Percentiles rank a stretch among this genome's conserved stretches.
phyloP scores from a whole-genome alignment of 2,888 invertebrate species.

The Trisateles emortualis region DNA sequence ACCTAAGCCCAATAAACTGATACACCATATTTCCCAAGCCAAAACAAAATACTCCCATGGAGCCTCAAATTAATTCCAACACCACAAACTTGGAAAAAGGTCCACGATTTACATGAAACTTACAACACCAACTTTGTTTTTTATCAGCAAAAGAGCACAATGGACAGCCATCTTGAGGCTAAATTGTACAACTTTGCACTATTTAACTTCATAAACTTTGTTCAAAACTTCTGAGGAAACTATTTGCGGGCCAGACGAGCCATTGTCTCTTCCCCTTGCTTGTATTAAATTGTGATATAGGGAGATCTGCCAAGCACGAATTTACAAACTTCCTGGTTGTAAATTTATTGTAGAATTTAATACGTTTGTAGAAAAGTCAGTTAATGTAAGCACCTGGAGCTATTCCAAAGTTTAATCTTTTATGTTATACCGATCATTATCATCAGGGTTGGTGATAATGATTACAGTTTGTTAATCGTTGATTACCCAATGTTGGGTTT shows the following conservation, averaged over 20 bases:
- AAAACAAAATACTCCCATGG: constrained; percentile 10
- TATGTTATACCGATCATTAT: no score
- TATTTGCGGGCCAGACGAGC: constrained; percentile 52
- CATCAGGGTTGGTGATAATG: no score
- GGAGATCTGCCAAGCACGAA: constrained; percentile 32
- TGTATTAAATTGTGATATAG: constrained; percentile 53
- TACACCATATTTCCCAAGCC: constrained; percentile 24
- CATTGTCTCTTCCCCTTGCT: constrained; percentile 61
- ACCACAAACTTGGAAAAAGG: constrained; percentile 43
- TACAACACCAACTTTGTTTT: constrained; percentile 53
- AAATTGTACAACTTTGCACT: constrained; percentile 75
- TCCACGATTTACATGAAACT: constrained; percentile 58
- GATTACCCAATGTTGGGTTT: no score
- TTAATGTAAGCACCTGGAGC: background rate
- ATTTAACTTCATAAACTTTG: constrained; percentile 72
- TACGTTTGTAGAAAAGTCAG: constrained; percentile 19
- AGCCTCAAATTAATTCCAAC: constrained; percentile 38
- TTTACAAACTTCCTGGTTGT: constrained; percentile 49
- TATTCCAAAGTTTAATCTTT: background rate
- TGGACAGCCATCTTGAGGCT: constrained; percentile 66
- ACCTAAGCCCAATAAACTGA: constrained; percentile 19
- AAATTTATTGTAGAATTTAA: constrained; percentile 52
- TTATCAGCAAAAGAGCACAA: constrained; percentile 56
- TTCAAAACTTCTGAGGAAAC: constrained; percentile 58
- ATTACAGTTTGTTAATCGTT: no score